These are phyloP conservation scores for Rhea americana DNA, from an alignment of 2,113 vertebrate genomes.

Conservation along the genomic window DNA sequence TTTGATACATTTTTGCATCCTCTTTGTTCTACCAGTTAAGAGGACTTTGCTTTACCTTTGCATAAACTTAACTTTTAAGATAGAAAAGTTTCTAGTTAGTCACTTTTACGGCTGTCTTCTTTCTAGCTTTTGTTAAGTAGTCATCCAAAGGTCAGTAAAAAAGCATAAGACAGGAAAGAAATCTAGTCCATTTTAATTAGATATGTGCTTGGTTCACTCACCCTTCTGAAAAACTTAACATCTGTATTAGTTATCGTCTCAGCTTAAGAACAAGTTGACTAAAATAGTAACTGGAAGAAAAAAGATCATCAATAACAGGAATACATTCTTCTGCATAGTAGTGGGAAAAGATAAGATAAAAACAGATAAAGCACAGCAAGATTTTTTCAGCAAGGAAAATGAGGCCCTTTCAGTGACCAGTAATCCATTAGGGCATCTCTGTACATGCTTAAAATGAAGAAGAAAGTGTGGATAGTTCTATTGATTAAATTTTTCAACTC, in stretches of 20 bases:
- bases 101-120: slow-evolving; percentile 16
- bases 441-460: slow-evolving; percentile 39
- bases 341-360: slow-evolving; percentile 49
- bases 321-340: background rate
- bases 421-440: slow-evolving; percentile 34
- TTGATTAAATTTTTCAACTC: background rate
- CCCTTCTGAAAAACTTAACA: slow-evolving; percentile 46
- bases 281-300: slow-evolving; percentile 38
- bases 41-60: slow-evolving; percentile 10
- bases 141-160: slow-evolving; percentile 33
- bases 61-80: slow-evolving; percentile 10
- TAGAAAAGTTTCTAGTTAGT: slow-evolving; percentile 9
- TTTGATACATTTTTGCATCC: slow-evolving; percentile 13
- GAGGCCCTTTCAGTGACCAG: background rate
- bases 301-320: slow-evolving; percentile 40
- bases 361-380: background rate
- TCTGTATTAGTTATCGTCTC: slow-evolving; percentile 60
- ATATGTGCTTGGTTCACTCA: slow-evolving; percentile 12
- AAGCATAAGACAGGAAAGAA: slow-evolving; percentile 32
- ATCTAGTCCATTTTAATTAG: slow-evolving; percentile 46
- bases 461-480: background rate
- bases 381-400: slow-evolving; percentile 22
- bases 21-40: background rate
- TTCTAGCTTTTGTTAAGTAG: slow-evolving; percentile 46
- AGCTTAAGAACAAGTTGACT: slow-evolving; percentile 45